Conservation (phyloP, 2,797 vertebrate genomes). For the Merluccius polli region DNA sequence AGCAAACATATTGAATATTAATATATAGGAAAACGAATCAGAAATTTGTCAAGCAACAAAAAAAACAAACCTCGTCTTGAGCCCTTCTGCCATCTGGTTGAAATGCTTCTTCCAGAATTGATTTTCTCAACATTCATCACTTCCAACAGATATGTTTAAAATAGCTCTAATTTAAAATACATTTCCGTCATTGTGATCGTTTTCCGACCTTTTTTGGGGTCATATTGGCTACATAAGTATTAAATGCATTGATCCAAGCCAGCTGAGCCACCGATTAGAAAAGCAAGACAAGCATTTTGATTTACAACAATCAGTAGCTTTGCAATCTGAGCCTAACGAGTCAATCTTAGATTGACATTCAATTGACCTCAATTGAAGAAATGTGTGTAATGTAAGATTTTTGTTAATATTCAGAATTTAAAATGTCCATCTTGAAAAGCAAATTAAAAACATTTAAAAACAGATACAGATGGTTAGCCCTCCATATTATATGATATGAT, state of each 20-base stretch:
- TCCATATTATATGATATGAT: constrained; percentile 44
- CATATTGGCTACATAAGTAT: background rate
- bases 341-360: background rate
- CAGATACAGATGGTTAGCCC: constrained; percentile 23
- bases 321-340: background rate
- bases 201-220: no score
- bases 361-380: background rate
- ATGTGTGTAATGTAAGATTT: background rate
- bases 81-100: background rate
- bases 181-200: background rate
- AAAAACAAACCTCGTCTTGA: background rate
- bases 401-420: background rate
- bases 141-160: background rate
- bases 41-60: background rate
- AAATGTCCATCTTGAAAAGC: background rate
- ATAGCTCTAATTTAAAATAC: background rate
- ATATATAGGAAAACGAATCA: constrained; percentile 31
- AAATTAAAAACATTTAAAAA: constrained; percentile 22
- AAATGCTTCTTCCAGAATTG: no score
- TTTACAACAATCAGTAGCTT: background rate
- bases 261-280: background rate
- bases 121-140: background rate
- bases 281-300: background rate
- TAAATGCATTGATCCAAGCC: background rate
- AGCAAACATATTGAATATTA: constrained; percentile 2